These are phyloP conservation scores for Smutsia temminckii DNA, from an alignment of 2,797 vertebrate species.

Conservation along the genomic window DNA sequence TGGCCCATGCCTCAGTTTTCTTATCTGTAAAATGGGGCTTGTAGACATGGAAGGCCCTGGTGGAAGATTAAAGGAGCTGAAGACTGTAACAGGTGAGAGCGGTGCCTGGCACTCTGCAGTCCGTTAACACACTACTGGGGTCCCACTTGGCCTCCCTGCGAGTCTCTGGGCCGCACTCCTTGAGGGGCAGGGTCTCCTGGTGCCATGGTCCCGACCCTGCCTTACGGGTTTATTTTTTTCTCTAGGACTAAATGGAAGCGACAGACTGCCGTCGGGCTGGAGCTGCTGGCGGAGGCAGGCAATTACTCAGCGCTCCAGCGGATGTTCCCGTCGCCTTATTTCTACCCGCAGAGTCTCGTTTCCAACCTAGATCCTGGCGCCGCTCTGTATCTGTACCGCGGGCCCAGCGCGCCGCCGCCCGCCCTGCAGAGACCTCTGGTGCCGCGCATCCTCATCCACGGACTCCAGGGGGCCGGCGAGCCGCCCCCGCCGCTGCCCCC, in stretches of 20 bases:
- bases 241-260: slow-evolving; percentile 98
- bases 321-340: slow-evolving; percentile 99
- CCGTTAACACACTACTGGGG: not conserved
- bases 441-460: slow-evolving; percentile 96
- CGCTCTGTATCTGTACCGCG: slow-evolving; percentile 95
- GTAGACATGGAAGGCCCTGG: fast-evolving
- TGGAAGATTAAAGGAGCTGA: not conserved
- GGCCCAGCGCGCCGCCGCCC: slow-evolving; percentile 94
- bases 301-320: slow-evolving; percentile 98
- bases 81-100: not conserved
- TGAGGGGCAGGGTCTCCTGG: not conserved
- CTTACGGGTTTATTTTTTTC: not conserved
- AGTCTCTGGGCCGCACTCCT: not conserved
- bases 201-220: not conserved
- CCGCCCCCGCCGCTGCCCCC: slow-evolving; percentile 92
- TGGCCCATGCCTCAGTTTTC: not conserved
- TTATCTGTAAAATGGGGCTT: not conserved
- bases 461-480: slow-evolving; percentile 93
- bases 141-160: not conserved
- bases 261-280: slow-evolving; percentile 97
- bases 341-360: slow-evolving; percentile 97
- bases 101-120: not conserved
- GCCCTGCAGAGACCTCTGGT: slow-evolving; percentile 95
- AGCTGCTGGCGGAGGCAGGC: slow-evolving; percentile 96
- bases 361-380: slow-evolving; percentile 96